Evolutionary conservation across 2,113 vertebrate genomes (phyloP).

Genomic region (Leptocoma aspasia): DNA sequence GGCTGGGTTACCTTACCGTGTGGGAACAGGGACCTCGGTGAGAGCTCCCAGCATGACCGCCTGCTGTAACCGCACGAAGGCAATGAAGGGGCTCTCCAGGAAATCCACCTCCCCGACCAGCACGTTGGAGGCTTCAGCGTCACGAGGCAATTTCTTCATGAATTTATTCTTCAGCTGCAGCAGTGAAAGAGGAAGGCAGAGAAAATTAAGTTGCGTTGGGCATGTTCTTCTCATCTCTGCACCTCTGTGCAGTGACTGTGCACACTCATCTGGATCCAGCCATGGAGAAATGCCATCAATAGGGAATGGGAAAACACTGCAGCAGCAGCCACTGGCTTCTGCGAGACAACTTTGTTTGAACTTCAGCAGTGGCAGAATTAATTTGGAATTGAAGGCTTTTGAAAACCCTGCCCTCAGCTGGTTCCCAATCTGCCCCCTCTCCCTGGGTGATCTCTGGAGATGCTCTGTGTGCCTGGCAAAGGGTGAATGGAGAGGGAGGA

Average conservation of each 20-base stretch:
- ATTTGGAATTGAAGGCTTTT: neutral
- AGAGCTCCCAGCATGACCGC: conserved; percentile 96
- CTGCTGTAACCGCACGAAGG: conserved; percentile 93
- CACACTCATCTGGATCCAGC: neutral
- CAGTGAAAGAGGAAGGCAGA: neutral
- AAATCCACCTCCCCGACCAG: conserved; percentile 97
- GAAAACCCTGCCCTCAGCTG: neutral
- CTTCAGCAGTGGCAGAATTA: neutral
- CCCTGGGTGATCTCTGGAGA: neutral
- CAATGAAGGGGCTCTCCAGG: conserved; percentile 91
- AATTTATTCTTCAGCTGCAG: conserved; percentile 95
- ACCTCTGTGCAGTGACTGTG: neutral
- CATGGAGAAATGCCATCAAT: neutral
- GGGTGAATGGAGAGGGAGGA: neutral
- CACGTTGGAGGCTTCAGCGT: conserved; percentile 96
- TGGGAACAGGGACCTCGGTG: conserved; percentile 96
- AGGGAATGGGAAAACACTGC: neutral
- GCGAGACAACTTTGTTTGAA: neutral
- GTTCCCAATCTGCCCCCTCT: neutral
- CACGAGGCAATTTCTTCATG: conserved; percentile 97
- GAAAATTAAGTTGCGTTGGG: neutral
- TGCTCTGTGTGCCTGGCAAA: neutral
- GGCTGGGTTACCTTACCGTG: conserved; percentile 76
- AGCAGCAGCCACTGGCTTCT: neutral
- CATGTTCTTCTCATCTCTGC: neutral